A percentile compares a stretch with the other conserved stretches of the same genome.
These are phyloP conservation scores for Lottia gigantea DNA, from an alignment of 2,888 invertebrate genomes.

Conservation along the genomic window DNA sequence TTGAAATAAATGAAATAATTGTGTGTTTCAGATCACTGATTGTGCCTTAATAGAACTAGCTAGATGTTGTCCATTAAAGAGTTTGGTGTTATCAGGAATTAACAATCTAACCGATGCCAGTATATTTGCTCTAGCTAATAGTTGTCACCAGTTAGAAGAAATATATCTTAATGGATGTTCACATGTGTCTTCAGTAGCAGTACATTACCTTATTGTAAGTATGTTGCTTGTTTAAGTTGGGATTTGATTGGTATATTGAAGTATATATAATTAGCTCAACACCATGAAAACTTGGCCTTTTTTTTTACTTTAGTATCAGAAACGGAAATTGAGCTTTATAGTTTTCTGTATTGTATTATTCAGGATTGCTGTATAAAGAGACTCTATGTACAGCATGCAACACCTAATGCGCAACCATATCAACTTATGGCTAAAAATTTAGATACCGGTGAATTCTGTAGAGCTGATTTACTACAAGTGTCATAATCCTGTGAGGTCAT, in stretches of 20 bases:
- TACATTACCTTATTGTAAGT: slow-evolving; percentile 47
- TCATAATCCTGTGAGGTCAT: neutral
- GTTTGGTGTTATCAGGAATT: slow-evolving; percentile 57
- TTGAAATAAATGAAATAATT: neutral
- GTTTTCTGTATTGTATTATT: slow-evolving; percentile 23
- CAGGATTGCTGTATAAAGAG: slow-evolving; percentile 61
- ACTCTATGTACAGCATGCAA: slow-evolving; percentile 54
- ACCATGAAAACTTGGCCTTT: no score
- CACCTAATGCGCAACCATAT: slow-evolving; percentile 60
- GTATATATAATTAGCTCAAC: no score
- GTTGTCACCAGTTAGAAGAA: slow-evolving; percentile 59
- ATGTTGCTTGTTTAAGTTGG: no score
- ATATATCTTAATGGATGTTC: slow-evolving; percentile 64
- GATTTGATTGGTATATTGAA: no score
- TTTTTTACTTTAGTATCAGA: no score
- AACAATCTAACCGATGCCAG: slow-evolving; percentile 59
- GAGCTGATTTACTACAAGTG: slow-evolving; percentile 38
- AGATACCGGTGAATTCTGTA: slow-evolving; percentile 62
- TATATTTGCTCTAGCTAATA: slow-evolving; percentile 61
- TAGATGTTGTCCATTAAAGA: slow-evolving; percentile 49
- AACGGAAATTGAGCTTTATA: no score
- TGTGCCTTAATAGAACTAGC: slow-evolving; percentile 54
- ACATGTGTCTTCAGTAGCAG: slow-evolving; percentile 51
- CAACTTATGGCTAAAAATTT: slow-evolving; percentile 63
- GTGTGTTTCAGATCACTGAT: slow-evolving; percentile 57